Evolutionary conservation across 2,797 vertebrate species (phyloP).

Genomic region (Falco novaeseelandiae): DNA sequence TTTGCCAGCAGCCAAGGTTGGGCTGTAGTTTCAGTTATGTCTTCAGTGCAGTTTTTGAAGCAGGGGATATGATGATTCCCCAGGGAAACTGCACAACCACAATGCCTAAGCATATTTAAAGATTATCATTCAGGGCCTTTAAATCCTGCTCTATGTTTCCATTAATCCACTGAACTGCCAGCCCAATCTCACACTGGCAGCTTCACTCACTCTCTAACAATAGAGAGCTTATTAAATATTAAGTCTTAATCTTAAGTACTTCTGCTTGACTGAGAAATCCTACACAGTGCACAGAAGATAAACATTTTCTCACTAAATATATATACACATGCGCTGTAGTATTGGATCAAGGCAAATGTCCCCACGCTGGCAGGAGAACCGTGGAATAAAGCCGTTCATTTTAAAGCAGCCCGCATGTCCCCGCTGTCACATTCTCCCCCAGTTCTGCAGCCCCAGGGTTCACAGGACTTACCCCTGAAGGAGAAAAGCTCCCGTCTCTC

Average conservation of each 20-base stretch:
- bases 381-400: background rate
- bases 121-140: constrained; percentile 59
- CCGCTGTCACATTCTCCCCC: background rate
- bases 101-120: constrained; percentile 58
- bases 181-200: constrained; percentile 46
- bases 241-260: constrained; percentile 62
- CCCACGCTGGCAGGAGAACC: background rate
- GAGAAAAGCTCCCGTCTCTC: background rate
- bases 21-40: background rate
- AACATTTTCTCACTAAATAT: background rate
- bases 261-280: constrained; percentile 43
- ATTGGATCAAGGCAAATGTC: background rate
- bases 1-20: constrained; percentile 3
- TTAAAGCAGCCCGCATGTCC: background rate
- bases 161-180: constrained; percentile 65
- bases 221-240: constrained; percentile 68
- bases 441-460: background rate
- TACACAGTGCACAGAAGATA: background rate
- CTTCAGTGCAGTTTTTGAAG: constrained; percentile 27
- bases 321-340: rapidly evolving
- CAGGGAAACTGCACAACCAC: constrained; percentile 7
- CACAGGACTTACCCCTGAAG: background rate
- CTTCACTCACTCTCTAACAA: constrained; percentile 16
- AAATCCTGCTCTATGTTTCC: constrained; percentile 28
- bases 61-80: background rate